Evolutionary conservation across 2,797 vertebrate genomes (phyloP).

Genomic region (Mormyrops boulengeri): DNA sequence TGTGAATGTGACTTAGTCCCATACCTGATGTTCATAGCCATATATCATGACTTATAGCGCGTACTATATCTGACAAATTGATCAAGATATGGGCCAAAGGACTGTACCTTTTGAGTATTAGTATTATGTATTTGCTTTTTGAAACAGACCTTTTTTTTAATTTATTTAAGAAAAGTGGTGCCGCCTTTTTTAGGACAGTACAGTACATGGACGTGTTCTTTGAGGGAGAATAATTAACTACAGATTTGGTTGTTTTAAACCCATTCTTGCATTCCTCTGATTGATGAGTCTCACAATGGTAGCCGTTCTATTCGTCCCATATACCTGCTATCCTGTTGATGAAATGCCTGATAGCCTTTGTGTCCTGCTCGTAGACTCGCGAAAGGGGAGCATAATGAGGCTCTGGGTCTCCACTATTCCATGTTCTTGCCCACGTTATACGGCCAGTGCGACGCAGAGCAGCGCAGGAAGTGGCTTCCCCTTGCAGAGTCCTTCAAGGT

Average conservation of each 20-base stretch:
- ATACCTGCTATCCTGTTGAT: background rate
- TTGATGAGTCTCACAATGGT: background rate
- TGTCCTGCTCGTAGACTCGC: conserved; percentile 39
- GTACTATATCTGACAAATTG: no score
- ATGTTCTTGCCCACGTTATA: conserved; percentile 85
- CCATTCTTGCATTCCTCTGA: background rate
- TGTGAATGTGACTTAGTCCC: no score
- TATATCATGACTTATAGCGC: background rate
- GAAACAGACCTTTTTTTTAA: background rate
- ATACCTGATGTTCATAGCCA: no score
- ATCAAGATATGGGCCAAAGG: background rate
- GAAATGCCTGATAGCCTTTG: background rate
- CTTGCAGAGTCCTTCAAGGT: conserved; percentile 61
- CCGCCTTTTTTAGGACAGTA: background rate
- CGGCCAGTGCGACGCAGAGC: conserved; percentile 73
- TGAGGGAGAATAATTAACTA: background rate
- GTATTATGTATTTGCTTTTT: background rate
- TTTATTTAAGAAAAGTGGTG: background rate
- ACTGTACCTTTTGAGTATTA: background rate
- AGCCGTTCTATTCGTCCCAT: background rate
- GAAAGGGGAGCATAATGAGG: conserved; percentile 42
- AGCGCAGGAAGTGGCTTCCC: conserved; percentile 80
- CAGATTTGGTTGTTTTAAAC: background rate
- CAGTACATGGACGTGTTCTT: background rate
- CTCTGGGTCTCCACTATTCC: conserved; percentile 72